Base-by-base conservation (phyloP, 1,140 invertebrate species). In the Scaptomyza montana region DNA sequence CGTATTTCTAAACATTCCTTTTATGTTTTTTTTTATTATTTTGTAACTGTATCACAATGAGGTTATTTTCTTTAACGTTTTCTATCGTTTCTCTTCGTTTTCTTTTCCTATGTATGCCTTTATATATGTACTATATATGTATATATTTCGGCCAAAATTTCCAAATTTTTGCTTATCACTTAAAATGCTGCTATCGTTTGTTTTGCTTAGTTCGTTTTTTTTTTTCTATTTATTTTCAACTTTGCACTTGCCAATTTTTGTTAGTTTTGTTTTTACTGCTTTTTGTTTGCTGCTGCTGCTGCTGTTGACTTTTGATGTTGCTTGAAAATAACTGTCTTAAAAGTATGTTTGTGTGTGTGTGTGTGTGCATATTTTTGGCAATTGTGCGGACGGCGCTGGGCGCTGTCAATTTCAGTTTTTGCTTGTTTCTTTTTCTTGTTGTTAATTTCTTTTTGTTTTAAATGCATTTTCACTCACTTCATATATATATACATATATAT, bases 281-380 rank as follows among this genome's bases (percentile, higher is more conserved):
- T n/a, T 43, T 43, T 36, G 10, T 50, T 16, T 1, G 16, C 16
- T 16, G 16, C 16, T 28, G 59, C 47, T 61, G 56, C 12, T 28
- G 25, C 57, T 10, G 16, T 16, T 43, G 41, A 13, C 57, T 10
- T 25, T 16, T 43, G 41, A 13, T 70, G 12, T 10, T 47, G 36
- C 19, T 64, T 63, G 49, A 78, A 73, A 78, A 9, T 36, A 74
- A 65, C 61, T 56, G 76, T 76, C 65, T 82, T 82, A 76, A 69
- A 70, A 70, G 74, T 81, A 81, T 75, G 69, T 71, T 9, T 67
- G 61, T 56, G n/a, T 73, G 21, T 79, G 10, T 59, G 51, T 45
- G 9, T 81, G 13, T 67, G 41, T 77, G 54, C 51, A 28, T 67
- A 47, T 57, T 74, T 82, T 73, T 73, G 80, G 75, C 80, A 84